Evolutionary conservation across 2,113 vertebrate genomes (phyloP).

Genomic region (Neoarius graeffei): DNA sequence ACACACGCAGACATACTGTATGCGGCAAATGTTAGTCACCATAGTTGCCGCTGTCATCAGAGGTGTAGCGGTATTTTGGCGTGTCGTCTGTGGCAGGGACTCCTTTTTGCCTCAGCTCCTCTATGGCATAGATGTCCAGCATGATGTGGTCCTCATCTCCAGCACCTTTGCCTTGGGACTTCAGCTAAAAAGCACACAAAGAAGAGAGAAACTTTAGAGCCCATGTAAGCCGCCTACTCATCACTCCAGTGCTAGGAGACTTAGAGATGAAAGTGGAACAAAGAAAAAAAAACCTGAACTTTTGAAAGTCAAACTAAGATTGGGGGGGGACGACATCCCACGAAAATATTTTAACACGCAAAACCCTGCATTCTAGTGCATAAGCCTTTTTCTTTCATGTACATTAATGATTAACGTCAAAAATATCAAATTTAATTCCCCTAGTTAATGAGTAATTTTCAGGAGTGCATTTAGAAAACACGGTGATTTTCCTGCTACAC

Average conservation of each 20-base stretch:
- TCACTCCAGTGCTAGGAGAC: neutral
- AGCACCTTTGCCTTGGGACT: constrained; percentile 91
- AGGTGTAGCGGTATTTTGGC: constrained; percentile 84
- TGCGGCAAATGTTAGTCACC: constrained; percentile 49
- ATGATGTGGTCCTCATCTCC: constrained; percentile 90
- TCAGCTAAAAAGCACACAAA: constrained; percentile 72
- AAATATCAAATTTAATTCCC: too few species aligned
- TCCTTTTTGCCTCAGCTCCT: constrained; percentile 85
- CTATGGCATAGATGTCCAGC: constrained; percentile 97
- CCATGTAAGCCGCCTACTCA: neutral
- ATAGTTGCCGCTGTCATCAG: constrained; percentile 76
- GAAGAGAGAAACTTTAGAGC: neutral
- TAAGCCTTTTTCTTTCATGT: too few species aligned
- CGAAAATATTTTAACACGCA: too few species aligned
- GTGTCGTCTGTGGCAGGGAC: constrained; percentile 83
- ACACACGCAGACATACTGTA: neutral
- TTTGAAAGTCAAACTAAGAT: too few species aligned
- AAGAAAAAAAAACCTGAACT: too few species aligned
- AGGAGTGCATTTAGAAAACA: too few species aligned
- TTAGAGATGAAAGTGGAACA: too few species aligned
- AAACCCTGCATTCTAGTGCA: too few species aligned
- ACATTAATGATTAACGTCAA: too few species aligned
- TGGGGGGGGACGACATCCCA: too few species aligned
- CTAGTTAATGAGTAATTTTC: too few species aligned
- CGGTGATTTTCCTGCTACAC: too few species aligned